Evolutionary conservation across 2,113 vertebrate species (phyloP), one percentile per base, ranked within the genome.

Genomic region (Hippolais icterina): DNA sequence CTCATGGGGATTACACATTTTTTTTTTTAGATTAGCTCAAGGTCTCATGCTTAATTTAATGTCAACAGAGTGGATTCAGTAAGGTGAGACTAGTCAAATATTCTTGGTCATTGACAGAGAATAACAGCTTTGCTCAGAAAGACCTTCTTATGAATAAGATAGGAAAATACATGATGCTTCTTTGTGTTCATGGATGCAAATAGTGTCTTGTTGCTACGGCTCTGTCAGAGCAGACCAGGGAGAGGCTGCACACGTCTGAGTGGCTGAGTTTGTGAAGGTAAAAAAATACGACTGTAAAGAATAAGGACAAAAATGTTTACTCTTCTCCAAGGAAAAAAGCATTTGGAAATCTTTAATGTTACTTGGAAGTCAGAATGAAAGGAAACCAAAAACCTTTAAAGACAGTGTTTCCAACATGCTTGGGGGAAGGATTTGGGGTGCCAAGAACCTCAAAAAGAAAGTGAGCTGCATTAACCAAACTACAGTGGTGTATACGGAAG

Each of bases 331-430:
- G 23, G 10, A 41, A 90, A 91, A 84, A 52, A 22, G 28, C 61
- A 15, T 50, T 90, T 83, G 70, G 31, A 86, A 86, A 65, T 31
- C 75, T 95, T 83, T 90, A 39, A 74, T 80, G 42, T 70, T 74
- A 39, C 52, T 83, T 94, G 41, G 59, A 90, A 90, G 18, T 65
- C 59, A 80, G 42, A 92, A 92, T 76, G 47, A 94, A 90, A 94
- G 65, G 37, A 87, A 87, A 77, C 15, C 10, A 83, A 83, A 70
- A 79, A 69, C 12, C 31, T 94, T 85, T 71, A 76, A 83, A 68
- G 2, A 1, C 4, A 77, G 15, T 25, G 4, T 59, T 94, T 83
- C 31, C 35, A 56, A 21, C 27, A 10, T 47, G 52, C 54, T 83
- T 79, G 35, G 12, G 63, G 37, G 19, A 77, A 90, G 59, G 46